Evolutionary conservation across 2,113 vertebrate species (phyloP).

Genomic region (Halichoerus grypus): DNA sequence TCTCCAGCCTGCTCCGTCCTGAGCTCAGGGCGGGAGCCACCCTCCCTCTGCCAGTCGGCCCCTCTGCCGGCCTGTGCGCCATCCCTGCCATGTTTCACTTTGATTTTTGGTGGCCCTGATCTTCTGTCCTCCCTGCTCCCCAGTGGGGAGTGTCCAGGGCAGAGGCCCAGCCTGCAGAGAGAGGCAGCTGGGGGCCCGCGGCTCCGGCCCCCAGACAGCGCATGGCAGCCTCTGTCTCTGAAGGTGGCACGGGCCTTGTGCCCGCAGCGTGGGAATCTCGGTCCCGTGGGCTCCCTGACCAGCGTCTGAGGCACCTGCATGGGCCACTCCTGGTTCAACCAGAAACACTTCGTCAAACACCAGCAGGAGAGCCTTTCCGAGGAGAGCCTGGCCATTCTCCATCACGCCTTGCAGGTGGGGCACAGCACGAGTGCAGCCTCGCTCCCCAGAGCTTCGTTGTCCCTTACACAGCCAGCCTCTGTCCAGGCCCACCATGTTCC

Average conservation of each 20-base stretch:
- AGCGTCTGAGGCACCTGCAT: fast-evolving
- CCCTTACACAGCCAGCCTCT: not conserved
- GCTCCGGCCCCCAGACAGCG: not conserved
- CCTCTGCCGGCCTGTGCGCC: not conserved
- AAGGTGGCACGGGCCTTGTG: not conserved
- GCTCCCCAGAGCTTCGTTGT: fast-evolving
- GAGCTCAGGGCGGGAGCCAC: fast-evolving
- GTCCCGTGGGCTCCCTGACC: fast-evolving
- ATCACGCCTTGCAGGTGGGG: fast-evolving
- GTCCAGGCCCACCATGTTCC: not conserved
- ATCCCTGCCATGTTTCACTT: not conserved
- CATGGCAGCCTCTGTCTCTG: fast-evolving
- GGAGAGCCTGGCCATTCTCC: not conserved
- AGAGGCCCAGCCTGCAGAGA: not conserved
- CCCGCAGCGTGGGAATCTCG: fast-evolving
- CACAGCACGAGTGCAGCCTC: fast-evolving
- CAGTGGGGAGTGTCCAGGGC: fast-evolving
- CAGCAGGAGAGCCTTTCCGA: fast-evolving
- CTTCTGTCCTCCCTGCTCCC: too few species aligned
- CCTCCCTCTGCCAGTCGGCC: fast-evolving
- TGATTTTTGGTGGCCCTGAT: not conserved
- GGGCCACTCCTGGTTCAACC: fast-evolving
- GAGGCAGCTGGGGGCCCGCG: too few species aligned
- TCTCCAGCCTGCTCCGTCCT: fast-evolving
- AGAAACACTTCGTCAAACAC: not conserved